Evolutionary conservation across 2,113 vertebrate genomes (phyloP), one percentile per base, ranked within the genome.

Genomic region (Microtus ochrogaster): DNA sequence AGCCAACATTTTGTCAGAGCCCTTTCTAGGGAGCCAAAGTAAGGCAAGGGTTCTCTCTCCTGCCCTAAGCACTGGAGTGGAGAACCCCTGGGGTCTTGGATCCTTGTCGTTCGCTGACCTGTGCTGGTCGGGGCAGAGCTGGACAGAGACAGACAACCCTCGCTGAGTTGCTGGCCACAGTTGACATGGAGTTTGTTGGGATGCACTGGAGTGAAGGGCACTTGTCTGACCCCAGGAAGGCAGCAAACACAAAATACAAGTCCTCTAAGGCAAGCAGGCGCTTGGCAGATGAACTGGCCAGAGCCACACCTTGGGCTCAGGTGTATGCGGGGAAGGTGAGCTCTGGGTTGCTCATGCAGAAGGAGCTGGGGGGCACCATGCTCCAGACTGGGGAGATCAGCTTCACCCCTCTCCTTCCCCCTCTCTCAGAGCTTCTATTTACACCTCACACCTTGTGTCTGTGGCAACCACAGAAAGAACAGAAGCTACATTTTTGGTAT

Each of bases 1-100:
- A 82, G 87, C 92, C 92, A 89, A 24, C 76, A 65, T 92, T 96
- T 95, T 86, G 94, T 86, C 87, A 89, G 68, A 76, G 89, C 36
- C 90, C 91, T 70, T 97, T 73, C 82, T 87, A 93, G 26, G 36
- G 93, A 91, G n/a, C 26, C 84, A 30, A 58, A 55, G 39, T 17
- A 90, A 92, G 24, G 68, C 33, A 65, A 89, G 55, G 1, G 6
- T 41, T 86, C 47, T 55, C 39, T 58, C 86, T 77, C 72, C 58
- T 26, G 19, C 17, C 21, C 11, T 8, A 11, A 26, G 78, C 47
- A 0, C 21, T 21, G 6, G 52, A 52, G 14, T 22, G 11, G 36
- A 87, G n/a, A 2, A 30, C n/a, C n/a, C 28, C 2, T 39, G 44
- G 47, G 39, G n/a, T 66, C 78, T 49, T 14, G 58, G 91, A 14